Evolutionary conservation across 23 tunicate species (phyloP).

Genomic region (Diplosoma virens): DNA sequence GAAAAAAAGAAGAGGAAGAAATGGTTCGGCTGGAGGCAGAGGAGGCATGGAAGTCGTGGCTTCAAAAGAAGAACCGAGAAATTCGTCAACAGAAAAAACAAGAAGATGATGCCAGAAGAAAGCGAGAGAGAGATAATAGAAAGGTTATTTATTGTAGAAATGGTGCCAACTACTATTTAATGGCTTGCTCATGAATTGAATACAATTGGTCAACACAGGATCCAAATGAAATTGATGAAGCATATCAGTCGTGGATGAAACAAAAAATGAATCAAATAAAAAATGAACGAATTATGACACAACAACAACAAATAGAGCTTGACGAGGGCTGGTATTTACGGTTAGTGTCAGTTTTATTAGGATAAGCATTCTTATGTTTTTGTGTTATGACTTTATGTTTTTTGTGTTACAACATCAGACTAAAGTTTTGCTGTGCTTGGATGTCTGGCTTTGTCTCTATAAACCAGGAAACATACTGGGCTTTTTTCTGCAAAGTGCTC

Average conservation of each 20-base stretch:
- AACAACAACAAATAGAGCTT: slow-evolving; percentile 69
- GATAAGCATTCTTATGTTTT: no score
- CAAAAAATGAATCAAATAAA: slow-evolving; percentile 49
- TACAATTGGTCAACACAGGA: not conserved
- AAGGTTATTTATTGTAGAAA: no score
- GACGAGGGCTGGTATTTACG: slow-evolving; percentile 82
- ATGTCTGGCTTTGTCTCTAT: no score
- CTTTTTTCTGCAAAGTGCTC: no score
- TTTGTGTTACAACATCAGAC: no score
- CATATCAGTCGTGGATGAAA: slow-evolving; percentile 63
- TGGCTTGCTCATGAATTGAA: not conserved
- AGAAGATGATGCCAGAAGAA: slow-evolving; percentile 3
- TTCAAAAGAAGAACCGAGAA: slow-evolving; percentile 62
- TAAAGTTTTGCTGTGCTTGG: no score
- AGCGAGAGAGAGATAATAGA: not conserved
- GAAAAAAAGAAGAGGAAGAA: slow-evolving; percentile 61
- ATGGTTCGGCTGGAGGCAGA: slow-evolving; percentile 71
- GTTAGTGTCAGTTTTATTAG: slow-evolving; percentile 3
- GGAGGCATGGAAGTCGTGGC: slow-evolving; percentile 84
- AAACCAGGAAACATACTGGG: no score
- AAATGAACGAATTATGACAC: slow-evolving; percentile 55
- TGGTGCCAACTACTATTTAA: not conserved
- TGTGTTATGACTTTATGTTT: no score
- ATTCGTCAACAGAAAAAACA: slow-evolving; percentile 27
- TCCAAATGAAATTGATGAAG: slow-evolving; percentile 50